Percentiles rank a stretch among this genome's conserved stretches.
phyloP scores from a whole-genome alignment of 2,888 invertebrate genomes.

The Drosophila kokeensis region DNA sequence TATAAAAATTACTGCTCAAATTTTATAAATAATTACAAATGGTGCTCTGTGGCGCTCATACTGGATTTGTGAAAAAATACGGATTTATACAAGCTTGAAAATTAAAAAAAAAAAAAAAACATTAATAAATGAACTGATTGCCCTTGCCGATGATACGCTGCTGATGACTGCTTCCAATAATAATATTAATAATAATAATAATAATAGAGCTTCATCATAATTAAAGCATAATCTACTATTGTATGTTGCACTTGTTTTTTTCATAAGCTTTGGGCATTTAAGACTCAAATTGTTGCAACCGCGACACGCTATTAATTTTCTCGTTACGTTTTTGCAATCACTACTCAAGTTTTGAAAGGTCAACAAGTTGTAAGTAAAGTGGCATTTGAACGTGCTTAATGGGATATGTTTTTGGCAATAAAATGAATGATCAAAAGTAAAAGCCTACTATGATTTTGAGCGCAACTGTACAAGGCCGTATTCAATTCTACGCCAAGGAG shows the following conservation, averaged over 20 bases:
- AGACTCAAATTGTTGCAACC: neutral
- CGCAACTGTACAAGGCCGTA: neutral
- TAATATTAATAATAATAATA: neutral
- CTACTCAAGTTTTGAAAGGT: neutral
- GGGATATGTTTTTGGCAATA: neutral
- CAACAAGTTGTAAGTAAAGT: neutral
- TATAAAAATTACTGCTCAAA: neutral
- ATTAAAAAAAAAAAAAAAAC: no score
- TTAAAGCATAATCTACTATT: neutral
- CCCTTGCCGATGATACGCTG: no score
- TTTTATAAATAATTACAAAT: no score
- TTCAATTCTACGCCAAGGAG: neutral
- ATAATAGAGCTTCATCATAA: neutral
- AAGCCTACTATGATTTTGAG: neutral
- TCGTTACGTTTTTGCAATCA: no score
- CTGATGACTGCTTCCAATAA: no score
- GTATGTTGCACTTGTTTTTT: neutral
- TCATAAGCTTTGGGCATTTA: neutral
- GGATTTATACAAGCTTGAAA: no score
- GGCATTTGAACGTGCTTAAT: neutral
- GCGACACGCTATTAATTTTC: neutral
- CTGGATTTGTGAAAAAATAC: no score
- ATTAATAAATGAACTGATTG: no score
- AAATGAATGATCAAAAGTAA: neutral
- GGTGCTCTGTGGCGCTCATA: no score